Evolutionary conservation across 1,140 invertebrate genomes (phyloP), one percentile per base, ranked within the genome.

Genomic region (Heliconius eleuchia): DNA sequence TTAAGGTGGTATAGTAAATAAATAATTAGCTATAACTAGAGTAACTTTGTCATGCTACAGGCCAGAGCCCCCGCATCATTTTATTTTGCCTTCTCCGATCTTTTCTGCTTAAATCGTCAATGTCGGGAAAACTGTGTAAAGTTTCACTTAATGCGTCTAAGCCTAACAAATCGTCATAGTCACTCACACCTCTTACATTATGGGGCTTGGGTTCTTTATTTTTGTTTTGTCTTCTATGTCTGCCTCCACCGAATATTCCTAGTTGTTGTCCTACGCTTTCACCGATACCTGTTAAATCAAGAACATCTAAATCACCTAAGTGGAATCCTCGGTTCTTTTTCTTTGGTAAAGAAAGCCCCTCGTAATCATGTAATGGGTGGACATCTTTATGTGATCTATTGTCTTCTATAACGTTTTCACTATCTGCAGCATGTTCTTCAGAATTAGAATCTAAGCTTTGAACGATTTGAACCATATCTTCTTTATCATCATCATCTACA

Each of bases 71-170:
- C 34, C 87, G 90, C 92, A 95, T 93, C 94, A 95, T 95, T 91
- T 95, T 95, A 84, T 95, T 95, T 89, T 94, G 93, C 87, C 94
- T 91, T 86, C 92, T 89, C 80, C 89, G 90, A 73, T 87, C 86
- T 84, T 89, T 94, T 83, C 87, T 89, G 39, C 91, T 89, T 78
- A 88, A 87, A 46, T 88, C 88, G 39, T 87, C 85, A 66, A 84
- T 87, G 71, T 87, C 84, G 46, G 87, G 86, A 77, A 88, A 86
- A 55, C 85, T 86, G 16, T 66, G 60, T 66, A 94, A 81, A 37
- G 83, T 83, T 73, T 92, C 91, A 57, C 84, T 88, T 37, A 94
- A 80, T 75, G 80, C 80, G 78, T 86, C 86, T 60, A 87, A 72
- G 50, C 88, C 88, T 78, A 91, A 79, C 52, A 92, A 79, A 71